Evolutionary conservation across 2,888 invertebrate genomes (phyloP).

Genomic region (Tetragonisca angustula): DNA sequence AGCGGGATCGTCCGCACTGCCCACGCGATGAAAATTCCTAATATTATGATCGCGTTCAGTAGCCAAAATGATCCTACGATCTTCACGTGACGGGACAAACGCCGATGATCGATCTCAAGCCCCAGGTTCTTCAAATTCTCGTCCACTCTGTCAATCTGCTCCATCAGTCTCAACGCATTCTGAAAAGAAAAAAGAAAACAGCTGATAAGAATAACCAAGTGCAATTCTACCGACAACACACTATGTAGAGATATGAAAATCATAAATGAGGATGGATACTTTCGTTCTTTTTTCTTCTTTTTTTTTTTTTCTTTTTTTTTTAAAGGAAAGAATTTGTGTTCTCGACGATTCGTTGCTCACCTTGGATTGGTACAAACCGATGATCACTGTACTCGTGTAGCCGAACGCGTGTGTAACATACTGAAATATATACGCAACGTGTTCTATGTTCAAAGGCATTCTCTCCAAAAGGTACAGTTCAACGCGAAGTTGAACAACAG

Average conservation of each 20-base stretch:
- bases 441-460: background rate
- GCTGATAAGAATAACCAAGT: no score
- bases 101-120: conserved; percentile 12
- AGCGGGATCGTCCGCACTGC: no score
- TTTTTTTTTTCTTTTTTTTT: no score
- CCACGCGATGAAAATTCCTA: no score
- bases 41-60: background rate
- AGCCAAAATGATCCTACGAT: conserved; percentile 1
- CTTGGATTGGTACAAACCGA: conserved; percentile 14
- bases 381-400: no score
- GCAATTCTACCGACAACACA: no score
- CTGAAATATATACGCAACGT: background rate
- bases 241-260: no score
- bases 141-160: conserved; percentile 26
- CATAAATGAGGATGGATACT: no score
- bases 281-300: no score
- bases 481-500: no score
- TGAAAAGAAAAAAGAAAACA: background rate
- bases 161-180: background rate
- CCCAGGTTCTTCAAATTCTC: conserved; percentile 51
- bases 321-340: no score
- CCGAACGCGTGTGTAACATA: background rate
- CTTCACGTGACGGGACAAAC: conserved; percentile 9
- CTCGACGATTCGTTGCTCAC: background rate
- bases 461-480: no score